Conservation (phyloP, 2,888 invertebrate genomes). For the Teleogryllus oceanicus region DNA sequence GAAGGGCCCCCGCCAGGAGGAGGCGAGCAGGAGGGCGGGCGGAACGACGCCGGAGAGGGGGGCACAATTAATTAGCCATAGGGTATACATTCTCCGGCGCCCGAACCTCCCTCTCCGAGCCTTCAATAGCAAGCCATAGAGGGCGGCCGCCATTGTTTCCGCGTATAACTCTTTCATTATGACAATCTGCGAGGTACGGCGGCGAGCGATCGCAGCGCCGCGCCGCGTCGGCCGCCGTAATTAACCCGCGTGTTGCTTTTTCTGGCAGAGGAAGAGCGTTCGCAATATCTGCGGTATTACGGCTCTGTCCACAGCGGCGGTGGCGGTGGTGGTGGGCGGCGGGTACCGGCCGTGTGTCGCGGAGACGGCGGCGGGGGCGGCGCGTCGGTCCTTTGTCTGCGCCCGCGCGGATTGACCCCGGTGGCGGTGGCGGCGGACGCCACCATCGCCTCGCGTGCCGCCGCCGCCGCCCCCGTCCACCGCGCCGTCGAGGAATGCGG, state of each 20-base stretch:
- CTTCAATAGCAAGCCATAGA: constrained; percentile 31
- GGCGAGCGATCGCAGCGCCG: constrained; percentile 25
- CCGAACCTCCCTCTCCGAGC: background rate
- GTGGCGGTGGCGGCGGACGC: background rate
- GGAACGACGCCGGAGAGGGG: constrained; percentile 18
- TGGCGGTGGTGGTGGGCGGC: too few relatives aligned
- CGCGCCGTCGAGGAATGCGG: background rate
- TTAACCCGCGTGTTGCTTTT: constrained; percentile 26
- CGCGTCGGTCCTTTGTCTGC: background rate
- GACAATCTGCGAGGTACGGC: constrained; percentile 28
- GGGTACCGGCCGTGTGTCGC: too few relatives aligned
- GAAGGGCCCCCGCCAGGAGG: constrained; percentile 20
- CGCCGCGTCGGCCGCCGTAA: constrained; percentile 28
- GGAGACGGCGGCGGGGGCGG: background rate
- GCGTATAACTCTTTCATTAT: constrained; percentile 33
- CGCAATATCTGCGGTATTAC: constrained; percentile 9
- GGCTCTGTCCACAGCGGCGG: background rate
- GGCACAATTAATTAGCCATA: constrained; percentile 35
- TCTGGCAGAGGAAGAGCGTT: background rate
- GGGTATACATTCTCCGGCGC: constrained; percentile 32
- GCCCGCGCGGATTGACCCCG: background rate
- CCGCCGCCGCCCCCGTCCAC: background rate
- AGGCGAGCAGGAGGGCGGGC: background rate
- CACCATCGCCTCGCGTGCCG: background rate
- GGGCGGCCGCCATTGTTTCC: constrained; percentile 31